Conservation (phyloP, 2,797 vertebrate species). For the Bradypodion pumilum region DNA sequence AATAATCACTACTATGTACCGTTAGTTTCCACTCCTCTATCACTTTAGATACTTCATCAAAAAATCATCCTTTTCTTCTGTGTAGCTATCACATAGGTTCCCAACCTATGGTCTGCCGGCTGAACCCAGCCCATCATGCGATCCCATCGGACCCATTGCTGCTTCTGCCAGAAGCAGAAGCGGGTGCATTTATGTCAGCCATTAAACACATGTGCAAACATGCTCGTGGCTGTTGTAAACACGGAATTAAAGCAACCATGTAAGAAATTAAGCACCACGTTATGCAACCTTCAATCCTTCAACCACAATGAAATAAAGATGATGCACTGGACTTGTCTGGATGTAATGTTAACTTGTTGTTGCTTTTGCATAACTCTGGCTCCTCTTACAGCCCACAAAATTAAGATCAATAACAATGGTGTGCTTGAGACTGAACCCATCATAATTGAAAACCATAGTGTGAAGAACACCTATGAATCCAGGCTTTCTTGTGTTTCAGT, state of each 20-base stretch:
- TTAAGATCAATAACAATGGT: background rate
- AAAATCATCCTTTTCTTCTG: too few relatives aligned
- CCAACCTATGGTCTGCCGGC: too few relatives aligned
- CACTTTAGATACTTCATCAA: too few relatives aligned
- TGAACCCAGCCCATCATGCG: too few relatives aligned
- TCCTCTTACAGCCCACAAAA: background rate
- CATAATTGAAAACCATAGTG: background rate
- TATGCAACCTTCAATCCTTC: background rate
- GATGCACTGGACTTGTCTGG: background rate
- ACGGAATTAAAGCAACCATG: background rate
- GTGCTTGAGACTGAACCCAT: background rate
- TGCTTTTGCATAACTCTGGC: background rate
- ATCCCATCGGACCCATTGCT: too few relatives aligned
- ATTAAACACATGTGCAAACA: too few relatives aligned
- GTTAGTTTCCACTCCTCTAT: too few relatives aligned
- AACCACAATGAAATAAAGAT: background rate
- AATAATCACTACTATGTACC: background rate
- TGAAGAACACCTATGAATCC: background rate
- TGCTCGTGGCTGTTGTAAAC: too few relatives aligned
- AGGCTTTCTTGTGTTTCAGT: background rate
- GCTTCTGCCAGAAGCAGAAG: too few relatives aligned
- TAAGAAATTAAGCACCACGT: background rate
- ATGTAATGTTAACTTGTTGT: background rate
- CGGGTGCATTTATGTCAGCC: too few relatives aligned
- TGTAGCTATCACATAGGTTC: too few relatives aligned